Evolutionary conservation across 2,113 vertebrate genomes (phyloP), one percentile per base, ranked within the genome.

Genomic region (Zapus hudsonius): DNA sequence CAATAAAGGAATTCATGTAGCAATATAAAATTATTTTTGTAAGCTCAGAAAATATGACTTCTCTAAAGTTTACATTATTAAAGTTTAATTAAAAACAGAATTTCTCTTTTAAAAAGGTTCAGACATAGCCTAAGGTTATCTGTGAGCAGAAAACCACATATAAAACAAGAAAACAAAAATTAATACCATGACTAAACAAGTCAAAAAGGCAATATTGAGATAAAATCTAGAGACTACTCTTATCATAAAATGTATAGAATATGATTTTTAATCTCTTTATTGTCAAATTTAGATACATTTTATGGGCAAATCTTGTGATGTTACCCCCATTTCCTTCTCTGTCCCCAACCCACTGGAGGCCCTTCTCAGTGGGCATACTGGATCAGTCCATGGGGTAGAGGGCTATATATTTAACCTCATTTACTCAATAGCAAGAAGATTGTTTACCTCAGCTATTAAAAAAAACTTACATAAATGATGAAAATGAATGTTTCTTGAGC

Each of bases 21-120:
- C 19, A 81, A 44, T 87, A 6, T 63, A 84, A 87, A 61, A 25
- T 40, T 1, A 12, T 15, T 80, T 0, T 87, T 16, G 11, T 5
- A 61, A 84, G 7, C 10, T 84, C 17, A 8, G 19, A 74, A 82
- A 66, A 44, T 69, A 10, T 38, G 3, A 1, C 1, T 1, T 84
- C 55, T 89, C n/a, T 63, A 36, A 7, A 75, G n/a, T 83, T 80
- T 67, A 27, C 1, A 57, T 40, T 63, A 47, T 52, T 93, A 69
- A 92, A 63, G 6, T 16, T 70, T 86, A 70, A 88, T 86, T 64
- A 73, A 92, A 95, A 73, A 2, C 3, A 79, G 29, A 4, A 42
- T 79, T 90, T 90, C 15, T 82, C 22, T 83, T 73, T 52, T 63
- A 40, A 87, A 89, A 72, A 75, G 15, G 91, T 69, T 63, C 11